A percentile compares a stretch with the other conserved stretches of the same genome.
Evolutionary conservation across 2,113 vertebrate genomes (phyloP).

Genomic region (Anhinga anhinga): DNA sequence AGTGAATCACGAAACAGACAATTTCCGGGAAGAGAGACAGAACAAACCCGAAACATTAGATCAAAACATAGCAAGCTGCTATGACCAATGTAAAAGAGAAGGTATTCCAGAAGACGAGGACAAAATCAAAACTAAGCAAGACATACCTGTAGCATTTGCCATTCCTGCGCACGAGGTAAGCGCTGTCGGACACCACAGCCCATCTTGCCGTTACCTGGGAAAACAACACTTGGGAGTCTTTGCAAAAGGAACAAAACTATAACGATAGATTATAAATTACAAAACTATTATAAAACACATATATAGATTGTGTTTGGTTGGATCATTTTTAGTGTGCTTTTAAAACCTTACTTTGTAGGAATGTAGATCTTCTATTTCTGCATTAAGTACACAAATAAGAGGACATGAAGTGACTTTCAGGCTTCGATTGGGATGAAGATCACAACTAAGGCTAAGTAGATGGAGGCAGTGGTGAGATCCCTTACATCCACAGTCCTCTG

Average conservation of each 20-base stretch:
- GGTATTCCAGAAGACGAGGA: slow-evolving; percentile 1
- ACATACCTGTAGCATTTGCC: slow-evolving; percentile 58
- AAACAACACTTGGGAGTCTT: neutral
- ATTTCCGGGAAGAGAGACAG: slow-evolving; percentile 47
- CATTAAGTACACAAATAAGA: neutral
- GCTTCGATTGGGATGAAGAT: neutral
- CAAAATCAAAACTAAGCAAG: neutral
- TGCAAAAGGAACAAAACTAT: neutral
- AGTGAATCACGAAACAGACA: slow-evolving; percentile 68
- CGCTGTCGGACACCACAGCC: neutral
- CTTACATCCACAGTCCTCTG: neutral
- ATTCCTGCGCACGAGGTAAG: slow-evolving; percentile 58
- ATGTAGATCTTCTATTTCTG: neutral
- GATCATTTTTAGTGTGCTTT: neutral
- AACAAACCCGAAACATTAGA: slow-evolving; percentile 30
- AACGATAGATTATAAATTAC: neutral
- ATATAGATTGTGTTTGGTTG: neutral
- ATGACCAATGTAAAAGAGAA: slow-evolving; percentile 67
- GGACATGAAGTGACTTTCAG: neutral
- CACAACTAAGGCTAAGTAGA: neutral
- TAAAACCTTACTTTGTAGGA: neutral
- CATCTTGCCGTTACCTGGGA: neutral
- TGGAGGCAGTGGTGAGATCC: neutral
- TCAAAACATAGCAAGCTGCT: slow-evolving; percentile 70
- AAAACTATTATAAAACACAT: no score